A percentile compares a stretch with the other conserved stretches of the same genome.
Conservation (phyloP, 2,797 vertebrate species). For the Galaxias olidus region DNA sequence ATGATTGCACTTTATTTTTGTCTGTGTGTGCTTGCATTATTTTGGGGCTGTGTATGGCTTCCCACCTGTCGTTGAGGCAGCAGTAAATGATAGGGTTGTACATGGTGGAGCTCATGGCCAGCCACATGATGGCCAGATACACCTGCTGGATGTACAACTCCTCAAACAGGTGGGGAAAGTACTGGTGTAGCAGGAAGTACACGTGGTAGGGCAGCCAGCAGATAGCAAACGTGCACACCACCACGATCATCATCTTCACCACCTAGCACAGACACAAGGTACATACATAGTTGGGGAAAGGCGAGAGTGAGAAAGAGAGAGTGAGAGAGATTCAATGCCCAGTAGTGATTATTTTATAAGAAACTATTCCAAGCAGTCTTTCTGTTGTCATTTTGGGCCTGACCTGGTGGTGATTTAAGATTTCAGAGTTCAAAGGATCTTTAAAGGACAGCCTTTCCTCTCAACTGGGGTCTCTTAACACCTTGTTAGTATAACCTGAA, state of each 20-base stretch:
- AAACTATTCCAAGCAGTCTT: neutral
- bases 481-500: no score
- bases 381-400: no score
- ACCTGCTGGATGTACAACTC: constrained; percentile 89
- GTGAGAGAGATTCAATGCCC: neutral
- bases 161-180: constrained; percentile 79
- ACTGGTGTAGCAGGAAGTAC: constrained; percentile 91
- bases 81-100: constrained; percentile 99
- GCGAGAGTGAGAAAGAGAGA: neutral
- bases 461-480: no score
- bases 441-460: no score
- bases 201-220: constrained; percentile 97
- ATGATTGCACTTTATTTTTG: neutral
- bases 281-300: neutral
- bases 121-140: constrained; percentile 94
- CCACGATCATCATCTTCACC: constrained; percentile 98
- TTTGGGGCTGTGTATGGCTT: no score
- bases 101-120: constrained; percentile 99
- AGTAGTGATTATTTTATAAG: constrained; percentile 16
- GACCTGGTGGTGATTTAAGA: no score
- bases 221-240: constrained; percentile 92
- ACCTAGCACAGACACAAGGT: constrained; percentile 74
- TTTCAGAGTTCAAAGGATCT: no score
- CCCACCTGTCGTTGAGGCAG: constrained; percentile 95
- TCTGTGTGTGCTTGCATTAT: neutral